Evolutionary conservation across 2,113 vertebrate genomes (phyloP).

Genomic region (Mixornis gularis): DNA sequence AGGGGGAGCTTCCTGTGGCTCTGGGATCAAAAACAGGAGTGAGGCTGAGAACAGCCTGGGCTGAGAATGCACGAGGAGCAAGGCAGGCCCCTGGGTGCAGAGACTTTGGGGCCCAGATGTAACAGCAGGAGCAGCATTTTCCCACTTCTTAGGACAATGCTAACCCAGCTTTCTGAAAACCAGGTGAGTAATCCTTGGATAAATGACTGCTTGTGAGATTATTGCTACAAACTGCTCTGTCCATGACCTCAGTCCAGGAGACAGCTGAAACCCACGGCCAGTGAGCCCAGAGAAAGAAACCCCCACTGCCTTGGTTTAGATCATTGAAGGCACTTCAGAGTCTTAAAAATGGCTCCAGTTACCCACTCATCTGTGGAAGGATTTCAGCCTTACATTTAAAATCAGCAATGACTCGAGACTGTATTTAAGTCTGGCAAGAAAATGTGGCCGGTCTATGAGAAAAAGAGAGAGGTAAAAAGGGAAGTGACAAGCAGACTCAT

Average conservation of each 20-base stretch:
- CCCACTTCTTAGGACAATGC: not conserved
- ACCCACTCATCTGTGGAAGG: not conserved
- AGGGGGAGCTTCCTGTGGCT: not conserved
- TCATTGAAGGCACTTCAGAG: constrained; percentile 48
- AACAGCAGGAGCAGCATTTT: not conserved
- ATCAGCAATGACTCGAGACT: not conserved
- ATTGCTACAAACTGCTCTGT: constrained; percentile 24
- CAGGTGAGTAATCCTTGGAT: not conserved
- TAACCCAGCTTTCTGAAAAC: not conserved
- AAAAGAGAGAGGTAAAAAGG: constrained; percentile 38
- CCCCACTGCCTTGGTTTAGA: not conserved
- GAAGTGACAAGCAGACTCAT: constrained; percentile 8
- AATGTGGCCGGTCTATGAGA: not conserved
- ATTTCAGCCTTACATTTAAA: not conserved
- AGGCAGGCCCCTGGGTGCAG: not conserved
- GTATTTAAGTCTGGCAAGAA: constrained; percentile 10
- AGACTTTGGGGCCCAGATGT: not conserved
- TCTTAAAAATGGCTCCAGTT: constrained; percentile 48
- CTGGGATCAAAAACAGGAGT: not conserved
- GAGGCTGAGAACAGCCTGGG: not conserved
- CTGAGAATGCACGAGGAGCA: not conserved
- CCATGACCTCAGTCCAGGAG: not conserved
- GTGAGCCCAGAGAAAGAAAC: not conserved
- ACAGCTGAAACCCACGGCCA: not conserved
- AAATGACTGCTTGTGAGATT: not conserved